Evolutionary conservation across 2,888 invertebrate genomes (phyloP).

Genomic region (Catocala fraxini): DNA sequence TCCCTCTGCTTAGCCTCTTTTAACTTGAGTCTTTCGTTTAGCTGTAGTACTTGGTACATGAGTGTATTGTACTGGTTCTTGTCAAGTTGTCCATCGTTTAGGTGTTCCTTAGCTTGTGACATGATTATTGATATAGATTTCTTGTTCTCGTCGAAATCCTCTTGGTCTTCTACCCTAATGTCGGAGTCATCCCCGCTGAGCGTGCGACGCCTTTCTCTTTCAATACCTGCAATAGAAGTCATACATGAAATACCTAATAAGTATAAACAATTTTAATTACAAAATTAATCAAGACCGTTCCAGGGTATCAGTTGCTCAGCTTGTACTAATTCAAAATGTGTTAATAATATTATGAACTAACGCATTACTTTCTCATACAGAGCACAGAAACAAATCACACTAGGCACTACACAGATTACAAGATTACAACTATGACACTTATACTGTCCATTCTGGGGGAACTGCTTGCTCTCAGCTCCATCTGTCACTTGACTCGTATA

Average conservation of each 20-base stretch:
- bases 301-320: no score
- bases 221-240: constrained; percentile 62
- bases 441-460: no score
- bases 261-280: no score
- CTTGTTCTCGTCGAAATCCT: constrained; percentile 87
- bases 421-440: no score
- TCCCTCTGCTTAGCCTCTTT: constrained; percentile 92
- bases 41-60: constrained; percentile 92
- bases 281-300: no score
- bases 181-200: constrained; percentile 85
- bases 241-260: background rate
- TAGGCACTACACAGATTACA: no score
- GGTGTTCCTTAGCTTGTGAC: constrained; percentile 93
- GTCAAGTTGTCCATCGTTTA: constrained; percentile 91
- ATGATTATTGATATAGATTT: constrained; percentile 93
- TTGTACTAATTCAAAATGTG: no score
- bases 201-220: constrained; percentile 85
- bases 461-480: no score
- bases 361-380: no score
- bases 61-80: constrained; percentile 92
- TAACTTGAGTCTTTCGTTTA: constrained; percentile 92
- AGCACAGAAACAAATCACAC: no score
- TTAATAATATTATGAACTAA: no score
- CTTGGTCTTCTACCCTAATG: constrained; percentile 80
- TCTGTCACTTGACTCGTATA: no score